Percentiles rank a stretch among this genome's conserved stretches.
phyloP scores from a whole-genome alignment of 2,797 vertebrate genomes.

The Ptychobarbus kaznakovi region DNA sequence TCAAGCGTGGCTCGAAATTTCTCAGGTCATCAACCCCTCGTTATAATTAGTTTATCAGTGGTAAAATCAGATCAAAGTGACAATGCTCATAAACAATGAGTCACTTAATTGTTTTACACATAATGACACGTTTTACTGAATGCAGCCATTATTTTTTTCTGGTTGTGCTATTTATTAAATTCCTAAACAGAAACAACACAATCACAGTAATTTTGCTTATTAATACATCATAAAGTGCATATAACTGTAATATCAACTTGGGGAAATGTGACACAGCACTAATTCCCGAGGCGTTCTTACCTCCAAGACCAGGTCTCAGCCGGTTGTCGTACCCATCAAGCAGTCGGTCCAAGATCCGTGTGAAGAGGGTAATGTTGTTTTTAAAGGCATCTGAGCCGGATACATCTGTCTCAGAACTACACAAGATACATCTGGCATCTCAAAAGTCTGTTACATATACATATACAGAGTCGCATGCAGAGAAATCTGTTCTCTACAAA shows the following conservation, averaged over 20 bases:
- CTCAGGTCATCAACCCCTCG: background rate
- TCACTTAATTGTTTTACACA: constrained; percentile 1
- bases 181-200: constrained; percentile 2
- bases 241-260: background rate
- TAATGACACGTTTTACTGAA: background rate
- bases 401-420: constrained; percentile 68
- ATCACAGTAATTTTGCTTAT: background rate
- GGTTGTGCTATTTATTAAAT: background rate
- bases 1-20: background rate
- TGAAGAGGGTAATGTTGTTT: constrained; percentile 84
- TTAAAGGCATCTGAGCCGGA: constrained; percentile 68
- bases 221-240: background rate
- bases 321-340: constrained; percentile 94
- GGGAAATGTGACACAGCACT: background rate
- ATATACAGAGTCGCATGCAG: background rate
- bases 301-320: constrained; percentile 91
- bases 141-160: background rate
- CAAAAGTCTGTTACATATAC: background rate
- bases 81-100: constrained; percentile 6
- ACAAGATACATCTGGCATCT: constrained; percentile 30
- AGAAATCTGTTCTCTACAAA: constrained; percentile 4
- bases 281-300: constrained; percentile 70
- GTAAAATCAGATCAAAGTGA: constrained; percentile 6
- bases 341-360: constrained; percentile 89
- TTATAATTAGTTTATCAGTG: constrained; percentile 15